phyloP scores from a whole-genome alignment of 2,113 vertebrate species.

The Apus apus region DNA sequence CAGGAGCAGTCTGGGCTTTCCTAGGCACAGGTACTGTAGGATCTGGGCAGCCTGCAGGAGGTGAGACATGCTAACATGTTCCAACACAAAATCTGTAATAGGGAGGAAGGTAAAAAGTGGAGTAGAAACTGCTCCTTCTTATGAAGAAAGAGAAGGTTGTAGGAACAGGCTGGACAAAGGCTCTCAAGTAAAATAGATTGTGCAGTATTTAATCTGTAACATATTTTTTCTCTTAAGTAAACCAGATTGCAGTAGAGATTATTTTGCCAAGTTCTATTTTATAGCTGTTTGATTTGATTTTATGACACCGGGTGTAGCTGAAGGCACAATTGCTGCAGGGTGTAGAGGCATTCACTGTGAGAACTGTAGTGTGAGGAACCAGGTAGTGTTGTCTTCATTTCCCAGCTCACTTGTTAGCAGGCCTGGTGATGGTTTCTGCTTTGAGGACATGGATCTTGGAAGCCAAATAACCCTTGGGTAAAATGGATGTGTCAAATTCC shows the following conservation, averaged over 20 bases:
- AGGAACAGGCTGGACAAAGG: neutral
- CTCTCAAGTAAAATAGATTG: neutral
- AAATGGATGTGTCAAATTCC: neutral
- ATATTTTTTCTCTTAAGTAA: neutral
- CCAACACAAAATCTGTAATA: neutral
- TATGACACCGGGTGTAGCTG: neutral
- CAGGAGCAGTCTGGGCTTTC: neutral
- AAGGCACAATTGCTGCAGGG: neutral
- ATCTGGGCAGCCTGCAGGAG: neutral
- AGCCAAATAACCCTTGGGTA: neutral
- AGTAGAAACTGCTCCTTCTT: rapidly evolving
- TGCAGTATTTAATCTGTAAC: neutral
- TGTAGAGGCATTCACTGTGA: neutral
- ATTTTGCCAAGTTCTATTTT: neutral
- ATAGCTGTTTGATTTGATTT: neutral
- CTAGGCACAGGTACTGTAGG: neutral
- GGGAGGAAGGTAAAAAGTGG: neutral
- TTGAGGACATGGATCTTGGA: neutral
- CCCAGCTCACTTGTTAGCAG: neutral
- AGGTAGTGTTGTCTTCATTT: neutral
- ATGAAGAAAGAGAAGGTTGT: neutral
- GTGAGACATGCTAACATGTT: neutral
- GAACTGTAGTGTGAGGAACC: neutral
- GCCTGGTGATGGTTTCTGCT: neutral
- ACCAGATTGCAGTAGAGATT: neutral